Evolutionary conservation across 2,113 vertebrate species (phyloP), one percentile per base, ranked within the genome.

Genomic region (Etheostoma spectabile): DNA sequence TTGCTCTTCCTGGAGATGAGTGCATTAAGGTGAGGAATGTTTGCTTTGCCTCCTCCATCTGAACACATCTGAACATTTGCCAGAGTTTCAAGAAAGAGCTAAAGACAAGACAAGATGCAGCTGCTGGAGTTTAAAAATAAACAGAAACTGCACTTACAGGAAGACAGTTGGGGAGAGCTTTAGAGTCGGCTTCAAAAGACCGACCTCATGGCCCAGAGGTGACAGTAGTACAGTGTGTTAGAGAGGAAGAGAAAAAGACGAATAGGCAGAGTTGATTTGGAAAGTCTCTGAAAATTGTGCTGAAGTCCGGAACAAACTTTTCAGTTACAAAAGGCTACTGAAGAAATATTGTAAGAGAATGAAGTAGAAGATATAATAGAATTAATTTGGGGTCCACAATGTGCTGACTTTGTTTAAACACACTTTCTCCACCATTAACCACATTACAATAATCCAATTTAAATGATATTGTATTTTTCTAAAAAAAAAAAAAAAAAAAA

Each of bases 101-200:
- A 82, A 75, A 74, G 83, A 78, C 79, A 87, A 84, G 89, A 92
- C 68, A 61, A 88, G 81, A 69, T 84, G 67, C 88, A 91, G 86
- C 89, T 88, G 86, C 70, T 68, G 19, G 63, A 80, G 87, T 85
- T 42, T 93, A 92, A 90, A 94, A 93, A 92, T 94, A 94, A 93
- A 92, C 87, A 87, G 61, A 77, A 74, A 89, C 71, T 59, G 74
- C 74, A 79, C 70, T 91, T 84, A 74, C 45, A 56, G 82, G 89
- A 90, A 86, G 68, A 85, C 73, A 82, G 79, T 13, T 63, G 65
- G 59, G 52, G 33, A 72, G 76, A 72, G 89, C 75, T 88, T 52
- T 52, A 56, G 76, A 88, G 80, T 80, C 56, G 61, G 76, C 70
- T 86, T 81, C 51, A 62, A 82, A 79, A 84, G 84, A 70, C 63